Base-by-base conservation (phyloP, 1,140 invertebrate genomes). In the Trichonephila clavipes region DNA sequence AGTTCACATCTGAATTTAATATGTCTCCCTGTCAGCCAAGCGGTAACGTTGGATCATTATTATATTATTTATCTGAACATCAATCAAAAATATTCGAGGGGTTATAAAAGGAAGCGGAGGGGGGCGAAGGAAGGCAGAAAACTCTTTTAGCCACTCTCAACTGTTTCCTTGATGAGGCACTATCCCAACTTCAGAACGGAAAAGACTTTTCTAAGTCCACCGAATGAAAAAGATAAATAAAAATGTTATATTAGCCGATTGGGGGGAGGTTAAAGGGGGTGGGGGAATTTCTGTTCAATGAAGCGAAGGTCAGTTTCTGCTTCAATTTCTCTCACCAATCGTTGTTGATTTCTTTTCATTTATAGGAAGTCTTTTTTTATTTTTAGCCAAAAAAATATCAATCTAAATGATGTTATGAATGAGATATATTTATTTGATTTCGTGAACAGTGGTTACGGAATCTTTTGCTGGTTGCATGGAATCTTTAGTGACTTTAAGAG, bases 21-120 rank as follows among this genome's bases (percentile, higher is more conserved):
- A 93, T 93, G 92, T 93, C 92, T 88, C 92, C 85, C 86, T 51
- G 69, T 66, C 92, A 93, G 85, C 85, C 69, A 72, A 88, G 92
- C 92, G 85, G 92, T 88, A 93, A 93, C 66, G 51, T 64, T 51
- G 92, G 92, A 93, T 93, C 92, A 93, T 93, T 88, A 93, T 93
- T 93, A 93, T 93, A 93, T 93, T 93, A 93, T 93, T 93, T 93
- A 93, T 93, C 92, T 93, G 92, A 93, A 93, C 92, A 93, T 93
- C 92, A 93, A 93, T 93, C 92, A 93, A 93, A 93, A 93, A 93
- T 93, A 93, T 93, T 85, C 85, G 83, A 59, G 34, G 85, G 92
- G 85, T 66, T 12, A 8, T 21, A n/a, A 44, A 19, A 77, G 34
- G 14, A 62, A 16, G 89, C 34, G 21, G 12, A 18, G 18, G 72